Percentiles rank a stretch among this genome's conserved stretches.
phyloP scores from a whole-genome alignment of 2,113 vertebrate species.

The Synodontis membranacea region DNA sequence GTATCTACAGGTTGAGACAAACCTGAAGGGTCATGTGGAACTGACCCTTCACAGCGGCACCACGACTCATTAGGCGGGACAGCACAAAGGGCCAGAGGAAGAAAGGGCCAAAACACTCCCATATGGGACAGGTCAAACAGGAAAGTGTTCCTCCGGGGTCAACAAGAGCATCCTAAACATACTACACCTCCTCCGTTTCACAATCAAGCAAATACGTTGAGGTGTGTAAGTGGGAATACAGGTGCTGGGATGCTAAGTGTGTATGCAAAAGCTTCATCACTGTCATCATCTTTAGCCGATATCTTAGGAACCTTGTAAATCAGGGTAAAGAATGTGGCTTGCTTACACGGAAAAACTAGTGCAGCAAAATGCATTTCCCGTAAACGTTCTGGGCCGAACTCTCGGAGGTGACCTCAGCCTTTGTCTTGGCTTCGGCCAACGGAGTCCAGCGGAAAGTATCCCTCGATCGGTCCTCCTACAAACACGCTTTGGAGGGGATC shows the following conservation, averaged over 20 bases:
- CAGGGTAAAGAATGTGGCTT: background rate
- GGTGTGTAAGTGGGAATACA: background rate
- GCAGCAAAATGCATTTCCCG: slow-evolving; percentile 28
- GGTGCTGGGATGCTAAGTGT: slow-evolving; percentile 18
- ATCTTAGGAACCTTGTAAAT: slow-evolving; percentile 12
- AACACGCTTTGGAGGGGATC: slow-evolving; percentile 40
- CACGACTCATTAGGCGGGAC: slow-evolving; percentile 92
- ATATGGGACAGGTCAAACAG: slow-evolving; percentile 88
- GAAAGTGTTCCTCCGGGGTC: slow-evolving; percentile 81
- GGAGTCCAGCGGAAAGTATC: slow-evolving; percentile 36
- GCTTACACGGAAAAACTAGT: slow-evolving; percentile 22
- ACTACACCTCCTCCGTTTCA: background rate
- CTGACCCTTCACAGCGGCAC: slow-evolving; percentile 87
- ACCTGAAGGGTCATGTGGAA: slow-evolving; percentile 56
- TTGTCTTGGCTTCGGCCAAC: slow-evolving; percentile 38
- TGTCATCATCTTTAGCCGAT: background rate
- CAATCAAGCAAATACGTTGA: background rate
- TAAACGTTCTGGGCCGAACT: slow-evolving; percentile 32
- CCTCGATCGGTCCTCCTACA: slow-evolving; percentile 28
- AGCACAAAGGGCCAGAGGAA: slow-evolving; percentile 74
- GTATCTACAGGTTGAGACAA: slow-evolving; percentile 22
- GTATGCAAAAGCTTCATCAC: background rate
- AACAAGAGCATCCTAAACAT: slow-evolving; percentile 71
- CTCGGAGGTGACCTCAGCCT: slow-evolving; percentile 47
- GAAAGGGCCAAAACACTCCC: slow-evolving; percentile 83